These are phyloP conservation scores for Cairina moschata DNA, from an alignment of 2,113 vertebrate species.

Conservation along the genomic window DNA sequence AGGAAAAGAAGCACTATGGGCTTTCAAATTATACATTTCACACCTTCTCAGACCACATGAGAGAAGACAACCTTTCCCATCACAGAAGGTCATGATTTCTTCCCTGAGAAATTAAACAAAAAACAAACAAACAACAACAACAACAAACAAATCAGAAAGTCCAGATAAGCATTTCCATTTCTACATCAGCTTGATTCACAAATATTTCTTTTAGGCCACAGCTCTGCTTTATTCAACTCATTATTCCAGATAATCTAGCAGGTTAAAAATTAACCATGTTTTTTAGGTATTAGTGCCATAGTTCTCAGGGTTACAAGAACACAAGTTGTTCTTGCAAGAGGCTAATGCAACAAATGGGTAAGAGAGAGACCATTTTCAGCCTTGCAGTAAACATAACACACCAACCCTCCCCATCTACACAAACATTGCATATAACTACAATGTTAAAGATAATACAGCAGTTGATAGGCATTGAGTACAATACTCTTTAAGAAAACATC, in stretches of 20 bases:
- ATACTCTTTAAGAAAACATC: background rate
- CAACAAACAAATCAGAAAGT: background rate
- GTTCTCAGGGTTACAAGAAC: background rate
- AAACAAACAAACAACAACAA: background rate
- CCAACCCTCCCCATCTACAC: background rate
- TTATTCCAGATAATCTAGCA: background rate
- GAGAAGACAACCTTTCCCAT: background rate
- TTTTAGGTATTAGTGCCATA: background rate
- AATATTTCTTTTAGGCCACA: background rate
- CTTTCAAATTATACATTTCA: background rate
- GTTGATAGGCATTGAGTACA: background rate
- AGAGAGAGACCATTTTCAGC: background rate
- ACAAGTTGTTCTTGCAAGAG: background rate
- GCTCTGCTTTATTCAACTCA: background rate
- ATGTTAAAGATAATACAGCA: background rate
- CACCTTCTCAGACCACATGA: background rate
- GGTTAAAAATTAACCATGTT: background rate
- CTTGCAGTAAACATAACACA: background rate
- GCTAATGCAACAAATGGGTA: background rate
- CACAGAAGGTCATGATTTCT: background rate
- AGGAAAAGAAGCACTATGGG: background rate
- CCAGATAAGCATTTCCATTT: background rate
- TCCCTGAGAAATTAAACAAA: background rate
- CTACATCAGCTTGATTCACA: background rate
- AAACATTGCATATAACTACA: background rate